These are phyloP conservation scores for Palythoa caribaeorum DNA, from an alignment of 92 coral and sea anemone species.

Conservation along the genomic window DNA sequence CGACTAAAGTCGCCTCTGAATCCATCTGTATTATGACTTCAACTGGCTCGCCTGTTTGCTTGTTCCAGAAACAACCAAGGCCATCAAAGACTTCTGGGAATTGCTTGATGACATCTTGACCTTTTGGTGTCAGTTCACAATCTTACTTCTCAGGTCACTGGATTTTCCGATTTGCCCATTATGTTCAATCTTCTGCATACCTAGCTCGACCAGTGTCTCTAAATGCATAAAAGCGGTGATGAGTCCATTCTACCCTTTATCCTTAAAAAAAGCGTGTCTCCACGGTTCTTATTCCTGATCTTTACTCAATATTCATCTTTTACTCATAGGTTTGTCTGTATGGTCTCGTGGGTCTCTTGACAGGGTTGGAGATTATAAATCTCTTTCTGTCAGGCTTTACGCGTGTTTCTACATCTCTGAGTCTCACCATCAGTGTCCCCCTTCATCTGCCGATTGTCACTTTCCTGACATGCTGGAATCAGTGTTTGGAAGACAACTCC, in stretches of 20 bases:
- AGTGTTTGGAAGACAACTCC: too few relatives aligned
- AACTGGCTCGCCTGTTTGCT: too few relatives aligned
- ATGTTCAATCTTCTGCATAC: constrained; percentile 41
- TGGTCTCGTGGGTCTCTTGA: background rate
- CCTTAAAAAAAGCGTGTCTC: constrained; percentile 35
- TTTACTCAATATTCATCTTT: constrained; percentile 9
- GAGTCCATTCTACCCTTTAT: constrained; percentile 37
- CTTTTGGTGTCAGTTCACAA: constrained; percentile 9
- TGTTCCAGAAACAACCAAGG: too few relatives aligned
- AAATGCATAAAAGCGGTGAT: too few relatives aligned
- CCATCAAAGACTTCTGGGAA: too few relatives aligned
- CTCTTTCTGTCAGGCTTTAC: too few relatives aligned
- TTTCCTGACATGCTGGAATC: too few relatives aligned
- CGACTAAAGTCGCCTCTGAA: constrained; percentile 35
- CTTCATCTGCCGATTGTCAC: too few relatives aligned
- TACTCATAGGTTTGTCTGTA: constrained; percentile 1
- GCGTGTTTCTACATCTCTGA: too few relatives aligned
- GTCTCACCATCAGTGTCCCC: too few relatives aligned
- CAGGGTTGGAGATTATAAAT: background rate
- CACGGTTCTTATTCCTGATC: constrained; percentile 48
- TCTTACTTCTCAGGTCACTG: background rate
- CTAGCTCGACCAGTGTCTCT: constrained; percentile 45
- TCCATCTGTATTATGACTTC: constrained; percentile 55
- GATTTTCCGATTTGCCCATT: constrained; percentile 4
- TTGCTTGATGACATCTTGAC: constrained; percentile 19